Conservation (phyloP, 2,113 vertebrate species). For the Kryptolebias marmoratus region DNA sequence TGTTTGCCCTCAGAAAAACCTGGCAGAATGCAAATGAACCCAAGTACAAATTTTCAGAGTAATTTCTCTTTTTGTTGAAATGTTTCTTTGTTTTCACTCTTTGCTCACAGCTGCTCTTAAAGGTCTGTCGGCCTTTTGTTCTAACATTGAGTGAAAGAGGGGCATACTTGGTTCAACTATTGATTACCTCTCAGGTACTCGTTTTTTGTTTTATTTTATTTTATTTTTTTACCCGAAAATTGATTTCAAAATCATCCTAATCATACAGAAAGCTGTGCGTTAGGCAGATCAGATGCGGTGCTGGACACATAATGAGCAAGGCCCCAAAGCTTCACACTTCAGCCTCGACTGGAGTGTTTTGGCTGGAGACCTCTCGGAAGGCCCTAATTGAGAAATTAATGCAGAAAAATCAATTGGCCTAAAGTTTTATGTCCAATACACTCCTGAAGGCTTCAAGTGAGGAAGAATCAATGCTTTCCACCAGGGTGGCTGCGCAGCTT, state of each 20-base stretch:
- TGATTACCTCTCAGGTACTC: slow-evolving; percentile 68
- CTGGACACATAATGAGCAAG: slow-evolving; percentile 21
- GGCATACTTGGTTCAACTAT: slow-evolving; percentile 64
- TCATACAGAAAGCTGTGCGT: slow-evolving; percentile 52
- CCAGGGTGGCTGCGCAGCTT: slow-evolving; percentile 64
- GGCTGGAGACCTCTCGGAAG: slow-evolving; percentile 59
- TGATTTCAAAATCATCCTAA: slow-evolving; percentile 69
- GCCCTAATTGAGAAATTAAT: slow-evolving; percentile 82
- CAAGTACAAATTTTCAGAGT: slow-evolving; percentile 22
- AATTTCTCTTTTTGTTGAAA: slow-evolving; percentile 50
- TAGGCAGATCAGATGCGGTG: slow-evolving; percentile 55
- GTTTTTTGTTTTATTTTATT: slow-evolving; percentile 30
- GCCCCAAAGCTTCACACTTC: slow-evolving; percentile 55
- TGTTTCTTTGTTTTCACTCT: slow-evolving; percentile 52
- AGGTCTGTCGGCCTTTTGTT: slow-evolving; percentile 61
- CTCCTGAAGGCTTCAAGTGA: slow-evolving; percentile 72
- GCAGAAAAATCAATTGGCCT: slow-evolving; percentile 81
- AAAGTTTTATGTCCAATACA: slow-evolving; percentile 73
- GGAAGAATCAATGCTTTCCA: slow-evolving; percentile 76
- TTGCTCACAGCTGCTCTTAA: slow-evolving; percentile 56
- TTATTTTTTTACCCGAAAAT: slow-evolving; percentile 48
- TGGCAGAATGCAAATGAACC: slow-evolving; percentile 9
- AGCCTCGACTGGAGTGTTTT: slow-evolving; percentile 39
- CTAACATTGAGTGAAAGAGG: slow-evolving; percentile 45
- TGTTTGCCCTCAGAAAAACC: not conserved